Conservation (phyloP, 2,888 invertebrate genomes). For the Ormyrus rosae region DNA sequence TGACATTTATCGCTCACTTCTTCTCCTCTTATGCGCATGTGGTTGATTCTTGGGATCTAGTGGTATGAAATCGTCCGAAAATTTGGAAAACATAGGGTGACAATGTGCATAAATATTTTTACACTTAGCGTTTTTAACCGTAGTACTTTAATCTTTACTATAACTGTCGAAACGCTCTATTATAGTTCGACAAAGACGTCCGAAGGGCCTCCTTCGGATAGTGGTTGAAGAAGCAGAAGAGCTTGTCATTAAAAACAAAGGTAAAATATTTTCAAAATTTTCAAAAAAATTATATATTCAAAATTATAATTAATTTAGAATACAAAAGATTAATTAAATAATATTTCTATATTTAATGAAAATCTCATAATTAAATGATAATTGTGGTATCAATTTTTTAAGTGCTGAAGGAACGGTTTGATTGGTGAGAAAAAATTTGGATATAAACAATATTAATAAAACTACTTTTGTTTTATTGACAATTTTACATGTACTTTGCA, state of each 20-base stretch:
- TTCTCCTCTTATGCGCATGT: constrained; percentile 48
- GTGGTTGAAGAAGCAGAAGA: constrained; percentile 74
- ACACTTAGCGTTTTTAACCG: constrained; percentile 25
- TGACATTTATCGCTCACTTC: constrained; percentile 29
- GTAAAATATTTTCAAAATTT: constrained; percentile 61
- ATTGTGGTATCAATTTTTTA: constrained; percentile 21
- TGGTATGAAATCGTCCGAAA: constrained; percentile 36
- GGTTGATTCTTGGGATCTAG: constrained; percentile 43
- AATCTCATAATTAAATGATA: not conserved
- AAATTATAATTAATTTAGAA: constrained; percentile 9
- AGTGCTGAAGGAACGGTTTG: constrained; percentile 26
- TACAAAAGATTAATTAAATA: not conserved
- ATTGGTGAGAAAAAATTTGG: constrained; percentile 40
- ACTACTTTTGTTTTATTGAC: constrained; percentile 56
- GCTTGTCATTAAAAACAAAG: constrained; percentile 66
- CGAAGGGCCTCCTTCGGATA: constrained; percentile 73
- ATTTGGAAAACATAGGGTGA: constrained; percentile 37
- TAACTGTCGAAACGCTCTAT: constrained; percentile 68
- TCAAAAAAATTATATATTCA: constrained; percentile 3
- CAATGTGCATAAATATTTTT: constrained; percentile 37
- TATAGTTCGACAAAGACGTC: constrained; percentile 75
- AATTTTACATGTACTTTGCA: constrained; percentile 45
- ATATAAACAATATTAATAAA: constrained; percentile 22
- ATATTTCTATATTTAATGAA: constrained; percentile 13
- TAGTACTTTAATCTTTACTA: constrained; percentile 60